Evolutionary conservation across 2,113 vertebrate species (phyloP).

Genomic region (Macrotis lagotis): DNA sequence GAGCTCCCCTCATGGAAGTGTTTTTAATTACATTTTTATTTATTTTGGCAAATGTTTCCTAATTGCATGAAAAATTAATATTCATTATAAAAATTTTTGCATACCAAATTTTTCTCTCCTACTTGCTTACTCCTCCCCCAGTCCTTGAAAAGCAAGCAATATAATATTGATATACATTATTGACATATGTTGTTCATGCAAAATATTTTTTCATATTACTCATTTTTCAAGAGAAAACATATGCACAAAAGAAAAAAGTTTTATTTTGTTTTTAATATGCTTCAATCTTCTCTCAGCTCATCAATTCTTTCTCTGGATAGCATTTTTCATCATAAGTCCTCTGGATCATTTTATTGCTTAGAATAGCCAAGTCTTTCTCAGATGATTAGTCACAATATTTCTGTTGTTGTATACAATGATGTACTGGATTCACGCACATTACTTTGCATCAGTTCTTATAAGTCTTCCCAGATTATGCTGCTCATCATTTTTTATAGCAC

Average conservation of each 20-base stretch:
- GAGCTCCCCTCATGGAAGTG: background rate
- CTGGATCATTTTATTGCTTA: background rate
- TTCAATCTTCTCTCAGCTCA: background rate
- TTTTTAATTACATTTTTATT: background rate
- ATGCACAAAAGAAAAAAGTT: background rate
- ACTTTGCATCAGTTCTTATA: too few relatives aligned
- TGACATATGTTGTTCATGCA: background rate
- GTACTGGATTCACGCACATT: too few relatives aligned
- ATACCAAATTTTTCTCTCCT: background rate
- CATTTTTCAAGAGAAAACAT: background rate
- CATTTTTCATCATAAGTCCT: background rate
- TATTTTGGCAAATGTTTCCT: background rate
- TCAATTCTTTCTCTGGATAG: background rate
- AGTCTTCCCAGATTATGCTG: too few relatives aligned
- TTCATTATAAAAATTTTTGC: background rate
- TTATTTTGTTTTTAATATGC: background rate
- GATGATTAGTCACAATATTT: too few relatives aligned
- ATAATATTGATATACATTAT: background rate
- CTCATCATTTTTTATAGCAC: too few relatives aligned
- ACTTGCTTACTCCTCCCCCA: background rate
- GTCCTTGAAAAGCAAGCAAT: background rate
- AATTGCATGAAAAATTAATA: background rate
- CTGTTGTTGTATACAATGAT: too few relatives aligned
- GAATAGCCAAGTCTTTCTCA: too few relatives aligned
- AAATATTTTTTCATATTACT: background rate